These are phyloP conservation scores for Myiopsitta monachus DNA, from an alignment of 2,113 vertebrate genomes.

Conservation along the genomic window DNA sequence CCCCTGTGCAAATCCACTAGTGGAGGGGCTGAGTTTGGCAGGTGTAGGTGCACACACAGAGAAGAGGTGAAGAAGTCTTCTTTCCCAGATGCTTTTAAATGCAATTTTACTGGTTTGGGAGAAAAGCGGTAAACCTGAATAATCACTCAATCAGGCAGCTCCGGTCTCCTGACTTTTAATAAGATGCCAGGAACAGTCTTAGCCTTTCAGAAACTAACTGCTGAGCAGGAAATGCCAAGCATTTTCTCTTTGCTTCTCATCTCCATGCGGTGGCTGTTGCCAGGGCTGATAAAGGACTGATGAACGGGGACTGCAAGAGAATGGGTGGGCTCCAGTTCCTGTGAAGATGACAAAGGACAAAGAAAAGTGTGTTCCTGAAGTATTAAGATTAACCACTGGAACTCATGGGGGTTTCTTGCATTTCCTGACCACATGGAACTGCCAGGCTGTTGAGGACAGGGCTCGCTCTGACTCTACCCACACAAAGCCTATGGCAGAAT, in stretches of 20 bases:
- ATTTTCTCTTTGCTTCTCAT: neutral
- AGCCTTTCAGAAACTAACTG: neutral
- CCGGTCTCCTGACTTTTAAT: constrained; percentile 32
- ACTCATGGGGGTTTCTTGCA: neutral
- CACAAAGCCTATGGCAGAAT: neutral
- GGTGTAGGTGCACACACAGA: neutral
- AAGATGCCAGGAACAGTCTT: neutral
- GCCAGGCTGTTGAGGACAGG: neutral
- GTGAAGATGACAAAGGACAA: neutral
- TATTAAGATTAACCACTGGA: neutral
- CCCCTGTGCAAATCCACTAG: neutral
- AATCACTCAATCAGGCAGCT: neutral
- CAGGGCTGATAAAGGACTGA: neutral
- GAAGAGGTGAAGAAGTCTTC: neutral
- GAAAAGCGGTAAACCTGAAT: neutral
- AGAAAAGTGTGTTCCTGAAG: neutral
- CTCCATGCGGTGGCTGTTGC: neutral
- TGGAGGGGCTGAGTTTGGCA: neutral
- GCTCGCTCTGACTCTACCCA: neutral
- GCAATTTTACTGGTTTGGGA: neutral
- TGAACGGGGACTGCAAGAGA: neutral
- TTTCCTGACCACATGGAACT: neutral
- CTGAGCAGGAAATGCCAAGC: neutral
- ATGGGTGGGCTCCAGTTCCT: neutral
- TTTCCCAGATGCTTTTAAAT: neutral